phyloP scores from a whole-genome alignment of 1,140 invertebrate genomes.

The Nautilus pompilius region DNA sequence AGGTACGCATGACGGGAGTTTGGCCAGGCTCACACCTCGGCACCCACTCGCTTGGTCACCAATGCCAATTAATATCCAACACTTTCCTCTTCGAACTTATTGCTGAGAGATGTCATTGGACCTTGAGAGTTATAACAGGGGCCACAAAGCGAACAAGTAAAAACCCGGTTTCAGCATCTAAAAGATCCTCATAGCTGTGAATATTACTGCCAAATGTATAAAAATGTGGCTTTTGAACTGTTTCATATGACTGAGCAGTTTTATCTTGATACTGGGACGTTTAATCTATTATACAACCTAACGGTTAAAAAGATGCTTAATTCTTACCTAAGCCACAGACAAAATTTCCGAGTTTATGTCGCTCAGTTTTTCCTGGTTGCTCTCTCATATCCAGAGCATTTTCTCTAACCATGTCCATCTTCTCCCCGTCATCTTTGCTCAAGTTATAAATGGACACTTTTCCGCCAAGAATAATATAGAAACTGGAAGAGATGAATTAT shows the following conservation, averaged over 20 bases:
- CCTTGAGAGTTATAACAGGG: too few species aligned
- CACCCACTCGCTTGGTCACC: too few species aligned
- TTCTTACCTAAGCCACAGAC: conserved; percentile 40
- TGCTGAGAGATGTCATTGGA: too few species aligned
- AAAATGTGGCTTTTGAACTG: not conserved
- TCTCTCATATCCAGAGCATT: not conserved
- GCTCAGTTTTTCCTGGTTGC: conserved; percentile 22
- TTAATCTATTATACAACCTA: not conserved
- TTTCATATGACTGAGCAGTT: not conserved
- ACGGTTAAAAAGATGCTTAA: not conserved
- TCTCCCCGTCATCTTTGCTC: conserved; percentile 38
- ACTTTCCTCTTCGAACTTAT: too few species aligned
- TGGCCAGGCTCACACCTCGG: too few species aligned
- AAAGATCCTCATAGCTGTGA: not conserved
- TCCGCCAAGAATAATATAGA: conserved; percentile 47
- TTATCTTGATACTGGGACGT: not conserved
- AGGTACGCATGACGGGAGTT: too few species aligned
- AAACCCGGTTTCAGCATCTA: not conserved
- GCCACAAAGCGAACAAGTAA: not conserved
- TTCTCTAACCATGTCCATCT: conserved; percentile 13
- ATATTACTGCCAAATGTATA: not conserved
- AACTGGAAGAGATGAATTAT: conserved; percentile 30
- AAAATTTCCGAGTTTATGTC: conserved; percentile 42
- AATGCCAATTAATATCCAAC: too few species aligned
- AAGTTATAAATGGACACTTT: conserved; percentile 49